Evolutionary conservation across 1,140 invertebrate species (phyloP).

Genomic region (Rhopalosiphum padi): DNA sequence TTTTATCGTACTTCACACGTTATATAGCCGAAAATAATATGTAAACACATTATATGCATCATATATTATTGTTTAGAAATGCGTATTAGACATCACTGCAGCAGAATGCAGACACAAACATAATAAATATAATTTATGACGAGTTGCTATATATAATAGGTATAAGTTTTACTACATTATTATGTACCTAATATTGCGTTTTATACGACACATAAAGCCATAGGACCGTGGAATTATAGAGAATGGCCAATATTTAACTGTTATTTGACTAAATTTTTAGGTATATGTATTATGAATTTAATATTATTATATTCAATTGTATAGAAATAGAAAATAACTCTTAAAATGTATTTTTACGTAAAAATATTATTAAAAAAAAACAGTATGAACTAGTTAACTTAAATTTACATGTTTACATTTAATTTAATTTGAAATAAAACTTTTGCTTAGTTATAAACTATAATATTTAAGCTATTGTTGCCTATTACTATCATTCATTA

Average conservation of each 20-base stretch:
- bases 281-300: neutral
- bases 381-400: neutral
- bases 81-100: neutral
- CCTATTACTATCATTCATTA: too few species aligned
- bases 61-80: neutral
- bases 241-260: neutral
- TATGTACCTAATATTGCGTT: neutral
- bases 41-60: neutral
- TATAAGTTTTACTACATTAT: slow-evolving; percentile 11
- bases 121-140: neutral
- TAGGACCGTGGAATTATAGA: neutral
- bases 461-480: neutral
- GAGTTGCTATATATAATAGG: neutral
- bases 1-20: neutral
- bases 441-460: too few species aligned
- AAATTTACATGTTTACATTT: neutral
- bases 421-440: too few species aligned
- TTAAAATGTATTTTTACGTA: neutral
- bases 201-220: neutral
- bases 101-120: neutral
- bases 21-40: neutral
- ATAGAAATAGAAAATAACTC: neutral
- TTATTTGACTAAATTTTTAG: neutral
- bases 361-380: neutral
- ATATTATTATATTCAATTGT: neutral